Base-by-base conservation (phyloP, 64 coral and sea anemone species). In the Cladopsammia gracilis region DNA sequence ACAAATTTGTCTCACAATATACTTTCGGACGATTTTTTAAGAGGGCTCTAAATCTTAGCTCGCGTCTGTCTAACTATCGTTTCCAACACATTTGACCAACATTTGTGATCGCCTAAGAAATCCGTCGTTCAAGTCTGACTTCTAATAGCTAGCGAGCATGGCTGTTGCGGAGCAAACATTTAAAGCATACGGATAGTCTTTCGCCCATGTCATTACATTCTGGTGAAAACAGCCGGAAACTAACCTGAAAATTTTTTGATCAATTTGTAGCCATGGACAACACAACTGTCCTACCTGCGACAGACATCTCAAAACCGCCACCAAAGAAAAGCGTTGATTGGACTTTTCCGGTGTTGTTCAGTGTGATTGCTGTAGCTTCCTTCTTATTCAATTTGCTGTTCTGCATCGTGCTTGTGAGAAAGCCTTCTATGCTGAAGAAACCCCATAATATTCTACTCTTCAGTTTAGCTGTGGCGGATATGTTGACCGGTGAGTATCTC, bases 381-480 rank as follows among this genome's bases (percentile, higher is more conserved):
- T 84, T 84, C 47, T 20, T 51, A n/a, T 47, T 64, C 60, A 84
- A 84, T 59, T 62, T 84, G 16, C 48, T 84, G 44, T 84, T 84
- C 60, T 65, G 60, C 8, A 24, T 84, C 46, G 44, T 84, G 46
- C 60, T 84, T 50, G 25, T 67, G 3, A 66, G 19, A 34, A 84
- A 67, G 64, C 80, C 20, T 19, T 84, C 80, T 42, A 50, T 84
- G 80, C 42, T 84, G 10, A 84, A 62, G 20, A 84, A 67, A 67
- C 61, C 61, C 10, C 80, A 84, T n/a, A 84, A 84, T 67, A 84
- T 84, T 84, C 60, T 84, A 10, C 44, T 84, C 61, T 84, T 84
- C 10, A 84, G 80, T 47, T 67, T 84, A 25, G 80, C 80, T 4
- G 60, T 84, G 60, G 44, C 9, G 16, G 80, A 84, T 67, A 65